A percentile compares a stretch with the other conserved stretches of the same genome.
These are phyloP conservation scores for Bruchidius siliquastri DNA, from an alignment of 2,888 invertebrate species.

Conservation along the genomic window DNA sequence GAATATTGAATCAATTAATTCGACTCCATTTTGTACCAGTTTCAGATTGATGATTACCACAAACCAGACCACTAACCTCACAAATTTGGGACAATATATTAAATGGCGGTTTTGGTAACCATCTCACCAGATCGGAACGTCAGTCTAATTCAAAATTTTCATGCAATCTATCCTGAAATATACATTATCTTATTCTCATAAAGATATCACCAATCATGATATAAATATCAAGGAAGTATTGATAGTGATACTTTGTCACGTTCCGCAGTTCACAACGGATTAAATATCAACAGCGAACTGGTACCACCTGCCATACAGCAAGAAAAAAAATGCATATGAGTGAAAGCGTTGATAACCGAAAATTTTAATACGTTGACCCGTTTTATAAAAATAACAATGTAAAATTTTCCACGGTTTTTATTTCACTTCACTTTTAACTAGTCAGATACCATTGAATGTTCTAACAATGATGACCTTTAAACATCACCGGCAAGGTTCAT, in stretches of 20 bases:
- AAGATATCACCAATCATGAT: too few species aligned
- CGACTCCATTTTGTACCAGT: too few species aligned
- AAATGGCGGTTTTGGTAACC: too few species aligned
- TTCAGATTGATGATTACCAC: too few species aligned
- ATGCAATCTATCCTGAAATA: too few species aligned
- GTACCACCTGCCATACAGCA: background rate
- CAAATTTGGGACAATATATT: too few species aligned
- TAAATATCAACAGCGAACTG: background rate
- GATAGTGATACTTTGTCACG: background rate
- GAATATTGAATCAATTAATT: too few species aligned
- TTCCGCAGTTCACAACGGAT: background rate
- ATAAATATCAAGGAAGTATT: too few species aligned
- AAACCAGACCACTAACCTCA: too few species aligned
- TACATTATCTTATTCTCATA: too few species aligned
- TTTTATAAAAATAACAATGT: background rate
- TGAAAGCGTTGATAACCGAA: background rate
- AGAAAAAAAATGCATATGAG: background rate
- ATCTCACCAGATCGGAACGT: too few species aligned
- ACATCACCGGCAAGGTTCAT: background rate
- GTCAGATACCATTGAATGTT: background rate
- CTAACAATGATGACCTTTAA: background rate
- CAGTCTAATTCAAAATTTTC: too few species aligned
- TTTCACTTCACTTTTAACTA: background rate
- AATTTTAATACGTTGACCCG: background rate
- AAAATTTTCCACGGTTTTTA: background rate